Percentiles rank a stretch among this genome's conserved stretches.
These are phyloP conservation scores for Paedocypris micromegethes DNA, from an alignment of 2,797 vertebrate species.

Conservation along the genomic window DNA sequence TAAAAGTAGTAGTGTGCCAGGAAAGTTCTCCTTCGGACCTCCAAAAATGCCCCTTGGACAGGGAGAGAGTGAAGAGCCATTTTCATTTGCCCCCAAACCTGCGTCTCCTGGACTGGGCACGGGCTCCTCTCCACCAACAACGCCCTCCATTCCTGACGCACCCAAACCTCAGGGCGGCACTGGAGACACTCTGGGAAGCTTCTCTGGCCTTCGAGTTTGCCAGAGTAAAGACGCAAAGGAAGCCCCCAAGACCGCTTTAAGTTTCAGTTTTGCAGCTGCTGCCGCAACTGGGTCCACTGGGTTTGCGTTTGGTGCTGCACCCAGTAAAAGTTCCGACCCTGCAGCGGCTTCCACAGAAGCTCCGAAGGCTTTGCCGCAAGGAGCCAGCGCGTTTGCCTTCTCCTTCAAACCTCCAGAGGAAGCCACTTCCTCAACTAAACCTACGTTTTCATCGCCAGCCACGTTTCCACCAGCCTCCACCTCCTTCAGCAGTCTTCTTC, in stretches of 20 bases:
- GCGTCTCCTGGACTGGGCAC: conserved; percentile 42
- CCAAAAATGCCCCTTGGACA: conserved; percentile 65
- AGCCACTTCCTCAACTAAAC: conserved; percentile 52
- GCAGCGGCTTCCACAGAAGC: conserved; percentile 35
- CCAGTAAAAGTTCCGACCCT: conserved; percentile 62
- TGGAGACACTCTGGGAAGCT: conserved; percentile 90
- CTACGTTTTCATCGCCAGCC: conserved; percentile 67
- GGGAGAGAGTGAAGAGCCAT: conserved; percentile 58
- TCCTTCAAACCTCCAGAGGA: conserved; percentile 67
- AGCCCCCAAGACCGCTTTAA: conserved; percentile 12
- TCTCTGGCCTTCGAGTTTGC: conserved; percentile 85
- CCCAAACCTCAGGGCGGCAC: conserved; percentile 54
- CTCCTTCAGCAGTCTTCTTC: conserved; percentile 73
- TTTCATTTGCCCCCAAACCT: conserved; percentile 63
- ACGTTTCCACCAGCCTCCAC: conserved; percentile 42
- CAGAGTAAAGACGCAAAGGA: conserved; percentile 72
- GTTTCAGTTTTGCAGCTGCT: conserved; percentile 60
- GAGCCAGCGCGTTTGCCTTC: conserved; percentile 37
- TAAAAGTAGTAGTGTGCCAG: conserved; percentile 60
- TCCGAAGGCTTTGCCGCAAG: conserved; percentile 6
- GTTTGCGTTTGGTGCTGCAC: conserved; percentile 63
- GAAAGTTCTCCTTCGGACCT: conserved; percentile 62
- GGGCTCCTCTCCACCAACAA: conserved; percentile 44
- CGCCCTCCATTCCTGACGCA: conserved; percentile 43
- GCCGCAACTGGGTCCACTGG: conserved; percentile 52